Percentiles rank a stretch among this genome's conserved stretches.
Evolutionary conservation across 2,797 vertebrate species (phyloP).

Genomic region (Tenualosa ilisha): DNA sequence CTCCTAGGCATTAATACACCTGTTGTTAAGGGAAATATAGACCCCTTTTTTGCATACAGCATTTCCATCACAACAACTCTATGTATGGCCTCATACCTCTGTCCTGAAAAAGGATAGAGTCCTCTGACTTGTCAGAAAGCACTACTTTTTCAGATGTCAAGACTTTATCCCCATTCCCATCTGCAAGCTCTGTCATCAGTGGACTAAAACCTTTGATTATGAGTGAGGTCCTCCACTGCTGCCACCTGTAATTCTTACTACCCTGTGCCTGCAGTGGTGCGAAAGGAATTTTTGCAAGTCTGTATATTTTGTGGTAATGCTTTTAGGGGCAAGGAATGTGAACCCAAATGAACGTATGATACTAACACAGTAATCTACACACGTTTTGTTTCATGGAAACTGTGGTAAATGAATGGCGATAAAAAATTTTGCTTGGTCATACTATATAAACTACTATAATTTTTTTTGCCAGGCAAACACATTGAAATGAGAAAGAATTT

Average conservation of each 20-base stretch:
- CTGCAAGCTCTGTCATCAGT: constrained; percentile 19
- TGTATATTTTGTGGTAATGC: neutral
- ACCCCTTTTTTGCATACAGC: neutral
- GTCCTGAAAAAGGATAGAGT: neutral
- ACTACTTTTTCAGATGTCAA: neutral
- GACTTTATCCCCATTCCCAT: neutral
- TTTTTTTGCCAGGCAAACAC: too few relatives aligned
- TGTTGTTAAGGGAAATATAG: neutral
- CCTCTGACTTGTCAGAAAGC: neutral
- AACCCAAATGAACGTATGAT: too few relatives aligned
- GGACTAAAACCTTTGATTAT: constrained; percentile 32
- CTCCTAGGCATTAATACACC: neutral
- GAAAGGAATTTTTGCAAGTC: constrained; percentile 21
- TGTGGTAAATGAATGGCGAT: too few relatives aligned
- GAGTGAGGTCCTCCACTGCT: neutral
- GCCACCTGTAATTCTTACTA: constrained; percentile 23
- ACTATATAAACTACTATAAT: too few relatives aligned
- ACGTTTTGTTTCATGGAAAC: too few relatives aligned
- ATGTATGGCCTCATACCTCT: neutral
- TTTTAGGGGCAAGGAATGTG: too few relatives aligned
- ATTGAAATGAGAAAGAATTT: too few relatives aligned
- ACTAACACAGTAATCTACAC: too few relatives aligned
- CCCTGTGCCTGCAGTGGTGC: neutral
- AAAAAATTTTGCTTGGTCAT: too few relatives aligned
- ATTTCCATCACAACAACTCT: neutral